Conservation (phyloP, 2,797 vertebrate genomes). For the Enteromius paludinosus region DNA sequence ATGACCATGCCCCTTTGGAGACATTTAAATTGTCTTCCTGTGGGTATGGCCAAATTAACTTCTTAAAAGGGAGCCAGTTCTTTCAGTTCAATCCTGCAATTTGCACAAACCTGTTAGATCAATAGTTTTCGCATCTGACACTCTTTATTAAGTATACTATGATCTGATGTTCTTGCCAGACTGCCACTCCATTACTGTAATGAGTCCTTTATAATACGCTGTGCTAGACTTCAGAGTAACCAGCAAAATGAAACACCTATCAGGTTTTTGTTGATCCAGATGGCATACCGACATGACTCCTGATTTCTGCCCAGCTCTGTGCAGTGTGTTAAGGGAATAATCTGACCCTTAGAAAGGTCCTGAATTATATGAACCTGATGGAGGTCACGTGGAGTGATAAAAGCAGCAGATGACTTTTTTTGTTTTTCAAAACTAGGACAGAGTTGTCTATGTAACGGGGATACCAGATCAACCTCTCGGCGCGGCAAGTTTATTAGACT, state of each 20-base stretch:
- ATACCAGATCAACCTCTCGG: constrained; percentile 25
- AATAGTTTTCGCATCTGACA: not conserved
- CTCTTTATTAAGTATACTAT: constrained; percentile 5
- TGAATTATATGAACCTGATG: constrained; percentile 55
- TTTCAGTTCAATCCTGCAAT: not conserved
- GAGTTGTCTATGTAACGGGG: constrained; percentile 1
- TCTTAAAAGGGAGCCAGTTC: not conserved
- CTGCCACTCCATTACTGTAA: constrained; percentile 40
- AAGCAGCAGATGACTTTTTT: constrained; percentile 21
- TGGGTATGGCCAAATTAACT: not conserved
- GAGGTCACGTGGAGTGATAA: constrained; percentile 36
- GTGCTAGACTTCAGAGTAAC: constrained; percentile 36
- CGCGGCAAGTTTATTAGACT: not conserved
- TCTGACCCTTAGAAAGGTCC: constrained; percentile 45
- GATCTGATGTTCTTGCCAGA: constrained; percentile 27
- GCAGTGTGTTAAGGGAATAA: constrained; percentile 43
- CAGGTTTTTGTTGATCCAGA: constrained; percentile 53
- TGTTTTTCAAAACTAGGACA: constrained; percentile 16
- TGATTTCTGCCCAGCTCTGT: constrained; percentile 46
- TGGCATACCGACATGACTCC: constrained; percentile 60
- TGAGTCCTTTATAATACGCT: constrained; percentile 29
- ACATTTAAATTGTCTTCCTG: not conserved
- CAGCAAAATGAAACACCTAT: constrained; percentile 59
- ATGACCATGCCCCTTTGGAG: not conserved
- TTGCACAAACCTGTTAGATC: not conserved